These are phyloP conservation scores for Alectura lathami DNA, from an alignment of 2,113 vertebrate genomes.

Conservation along the genomic window DNA sequence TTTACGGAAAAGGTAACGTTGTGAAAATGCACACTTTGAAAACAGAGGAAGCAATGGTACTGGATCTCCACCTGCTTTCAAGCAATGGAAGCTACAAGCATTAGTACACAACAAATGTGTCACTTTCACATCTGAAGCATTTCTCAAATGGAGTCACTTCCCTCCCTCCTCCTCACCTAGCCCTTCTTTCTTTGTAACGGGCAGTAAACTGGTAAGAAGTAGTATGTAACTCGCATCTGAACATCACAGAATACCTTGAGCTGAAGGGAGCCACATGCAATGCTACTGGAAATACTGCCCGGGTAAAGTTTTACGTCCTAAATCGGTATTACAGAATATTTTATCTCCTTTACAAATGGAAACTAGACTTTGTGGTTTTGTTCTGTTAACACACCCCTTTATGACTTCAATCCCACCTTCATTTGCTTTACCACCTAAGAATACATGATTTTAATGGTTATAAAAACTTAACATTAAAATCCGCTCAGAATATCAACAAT, in stretches of 20 bases:
- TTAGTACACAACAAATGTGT: neutral
- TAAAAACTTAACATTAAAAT: conserved; percentile 29
- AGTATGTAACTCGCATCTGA: neutral
- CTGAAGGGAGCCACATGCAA: neutral
- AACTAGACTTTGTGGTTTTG: neutral
- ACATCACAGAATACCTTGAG: neutral
- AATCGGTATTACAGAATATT: neutral
- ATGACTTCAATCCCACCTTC: conserved; percentile 14
- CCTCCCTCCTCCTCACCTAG: neutral
- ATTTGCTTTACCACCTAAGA: neutral
- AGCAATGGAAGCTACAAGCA: neutral
- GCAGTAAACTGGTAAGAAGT: neutral
- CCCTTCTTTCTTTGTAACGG: neutral
- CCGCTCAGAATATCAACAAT: conserved; percentile 11
- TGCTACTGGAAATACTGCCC: neutral
- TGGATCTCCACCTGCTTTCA: conserved; percentile 3
- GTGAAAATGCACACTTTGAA: neutral
- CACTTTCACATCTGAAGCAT: neutral
- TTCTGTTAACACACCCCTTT: neutral
- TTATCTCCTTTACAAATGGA: neutral
- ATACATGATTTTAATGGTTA: conserved; percentile 43
- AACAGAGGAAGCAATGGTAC: neutral
- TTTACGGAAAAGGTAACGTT: neutral
- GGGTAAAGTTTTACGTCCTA: neutral
- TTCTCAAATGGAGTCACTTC: neutral